Conservation (phyloP, 1,140 invertebrate species). For the Aphelinus atriplicis region DNA sequence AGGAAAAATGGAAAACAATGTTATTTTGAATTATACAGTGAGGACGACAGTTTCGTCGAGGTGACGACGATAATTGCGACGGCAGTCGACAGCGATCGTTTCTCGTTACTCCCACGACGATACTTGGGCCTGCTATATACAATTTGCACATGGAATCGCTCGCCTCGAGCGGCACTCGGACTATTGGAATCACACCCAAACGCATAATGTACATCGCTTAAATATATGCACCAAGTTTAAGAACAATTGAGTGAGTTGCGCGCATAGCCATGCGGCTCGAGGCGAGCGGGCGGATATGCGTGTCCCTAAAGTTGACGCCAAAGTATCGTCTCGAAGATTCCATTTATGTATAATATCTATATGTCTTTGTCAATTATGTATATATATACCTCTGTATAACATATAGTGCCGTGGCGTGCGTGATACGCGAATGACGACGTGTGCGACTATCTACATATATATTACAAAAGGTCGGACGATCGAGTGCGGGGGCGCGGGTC, state of each 20-base stretch:
- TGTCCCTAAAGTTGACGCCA: constrained; percentile 8
- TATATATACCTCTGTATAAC: constrained; percentile 59
- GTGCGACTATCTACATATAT: constrained; percentile 65
- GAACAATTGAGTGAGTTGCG: too few species aligned
- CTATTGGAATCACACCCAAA: not conserved
- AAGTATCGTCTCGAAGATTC: constrained; percentile 53
- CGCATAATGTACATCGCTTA: not conserved
- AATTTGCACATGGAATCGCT: constrained; percentile 14
- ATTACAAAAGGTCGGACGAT: constrained; percentile 54
- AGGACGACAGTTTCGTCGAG: not conserved
- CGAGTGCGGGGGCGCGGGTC: too few species aligned
- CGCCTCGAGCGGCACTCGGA: constrained; percentile 3
- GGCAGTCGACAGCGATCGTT: constrained; percentile 24
- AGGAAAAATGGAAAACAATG: not conserved
- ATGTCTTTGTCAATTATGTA: constrained; percentile 40
- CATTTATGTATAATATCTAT: constrained; percentile 56
- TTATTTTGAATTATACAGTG: constrained; percentile 11
- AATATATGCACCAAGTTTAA: too few species aligned
- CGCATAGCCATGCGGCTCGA: not conserved
- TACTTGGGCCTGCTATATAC: constrained; percentile 11
- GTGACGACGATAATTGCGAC: constrained; percentile 9
- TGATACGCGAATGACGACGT: constrained; percentile 55
- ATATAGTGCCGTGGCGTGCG: constrained; percentile 58
- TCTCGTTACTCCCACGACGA: constrained; percentile 10
- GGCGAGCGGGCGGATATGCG: not conserved